These are phyloP conservation scores for Cololabis saira DNA, from an alignment of 2,113 vertebrate genomes.

Conservation along the genomic window DNA sequence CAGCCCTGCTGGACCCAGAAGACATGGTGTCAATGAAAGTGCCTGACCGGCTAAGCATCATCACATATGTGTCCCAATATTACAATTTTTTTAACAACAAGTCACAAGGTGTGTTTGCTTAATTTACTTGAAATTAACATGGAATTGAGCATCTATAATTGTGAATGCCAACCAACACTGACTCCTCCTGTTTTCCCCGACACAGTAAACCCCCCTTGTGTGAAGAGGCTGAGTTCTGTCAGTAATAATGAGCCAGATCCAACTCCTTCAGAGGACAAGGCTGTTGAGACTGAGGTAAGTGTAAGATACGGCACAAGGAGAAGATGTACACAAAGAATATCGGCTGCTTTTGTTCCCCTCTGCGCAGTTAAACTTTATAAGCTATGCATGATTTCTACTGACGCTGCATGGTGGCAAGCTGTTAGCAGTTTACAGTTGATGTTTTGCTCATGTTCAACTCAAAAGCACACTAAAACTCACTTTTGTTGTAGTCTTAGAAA, in stretches of 20 bases:
- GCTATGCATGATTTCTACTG: conserved; percentile 7
- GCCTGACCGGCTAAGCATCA: conserved; percentile 94
- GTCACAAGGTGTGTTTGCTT: conserved; percentile 62
- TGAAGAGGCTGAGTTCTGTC: conserved; percentile 80
- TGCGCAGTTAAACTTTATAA: not conserved
- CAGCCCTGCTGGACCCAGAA: conserved; percentile 92
- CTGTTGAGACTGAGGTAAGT: conserved; percentile 71
- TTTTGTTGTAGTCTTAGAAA: not conserved
- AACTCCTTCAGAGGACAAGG: conserved; percentile 64
- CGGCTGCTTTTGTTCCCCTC: not conserved
- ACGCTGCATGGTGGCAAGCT: conserved; percentile 35
- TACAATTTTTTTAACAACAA: conserved; percentile 94
- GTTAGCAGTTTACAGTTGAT: not conserved
- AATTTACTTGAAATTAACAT: not conserved
- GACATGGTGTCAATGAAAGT: conserved; percentile 99
- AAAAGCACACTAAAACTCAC: not conserved
- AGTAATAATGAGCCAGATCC: conserved; percentile 68
- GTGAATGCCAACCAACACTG: not conserved
- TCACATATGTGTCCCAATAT: conserved; percentile 97
- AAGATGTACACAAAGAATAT: not conserved
- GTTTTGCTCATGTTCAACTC: not conserved
- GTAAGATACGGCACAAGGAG: conserved; percentile 1
- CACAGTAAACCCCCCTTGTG: conserved; percentile 81
- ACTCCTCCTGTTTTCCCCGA: conserved; percentile 20
- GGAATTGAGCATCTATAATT: not conserved